Evolutionary conservation across 2,797 vertebrate species (phyloP).

Genomic region (Periparus ater): DNA sequence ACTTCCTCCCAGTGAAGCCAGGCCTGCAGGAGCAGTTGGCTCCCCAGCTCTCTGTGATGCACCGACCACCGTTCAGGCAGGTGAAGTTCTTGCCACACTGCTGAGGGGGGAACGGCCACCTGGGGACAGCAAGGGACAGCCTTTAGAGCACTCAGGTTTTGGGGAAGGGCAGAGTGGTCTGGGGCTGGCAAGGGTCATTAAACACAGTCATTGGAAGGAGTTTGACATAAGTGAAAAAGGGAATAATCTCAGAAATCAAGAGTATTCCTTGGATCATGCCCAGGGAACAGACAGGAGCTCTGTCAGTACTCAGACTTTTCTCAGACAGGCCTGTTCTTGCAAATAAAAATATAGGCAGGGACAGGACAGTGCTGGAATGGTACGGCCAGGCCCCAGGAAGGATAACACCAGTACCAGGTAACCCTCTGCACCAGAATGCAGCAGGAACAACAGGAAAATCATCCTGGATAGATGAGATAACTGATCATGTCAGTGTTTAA

Average conservation of each 20-base stretch:
- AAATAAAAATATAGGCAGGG: background rate
- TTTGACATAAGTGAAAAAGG: background rate
- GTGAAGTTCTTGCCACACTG: constrained; percentile 81
- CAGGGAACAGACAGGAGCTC: background rate
- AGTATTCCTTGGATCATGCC: background rate
- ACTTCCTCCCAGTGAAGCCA: constrained; percentile 87
- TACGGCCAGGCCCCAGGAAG: background rate
- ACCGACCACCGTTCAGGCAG: constrained; percentile 83
- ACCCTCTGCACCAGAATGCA: background rate
- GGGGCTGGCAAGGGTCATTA: fast-evolving
- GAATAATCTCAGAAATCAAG: background rate
- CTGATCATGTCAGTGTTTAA: background rate
- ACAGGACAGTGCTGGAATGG: background rate
- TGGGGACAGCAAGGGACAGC: constrained; percentile 55
- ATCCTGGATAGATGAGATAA: background rate
- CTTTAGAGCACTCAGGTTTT: background rate
- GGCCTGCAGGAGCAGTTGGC: constrained; percentile 91
- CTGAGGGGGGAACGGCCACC: constrained; percentile 84
- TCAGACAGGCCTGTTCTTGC: background rate
- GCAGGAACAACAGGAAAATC: background rate
- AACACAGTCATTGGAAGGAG: background rate
- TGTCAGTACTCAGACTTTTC: background rate
- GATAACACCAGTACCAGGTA: background rate
- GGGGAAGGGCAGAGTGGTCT: background rate
- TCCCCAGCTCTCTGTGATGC: constrained; percentile 77